Evolutionary conservation across 1,140 invertebrate genomes (phyloP).

Genomic region (Polypedilum vanderplanki): DNA sequence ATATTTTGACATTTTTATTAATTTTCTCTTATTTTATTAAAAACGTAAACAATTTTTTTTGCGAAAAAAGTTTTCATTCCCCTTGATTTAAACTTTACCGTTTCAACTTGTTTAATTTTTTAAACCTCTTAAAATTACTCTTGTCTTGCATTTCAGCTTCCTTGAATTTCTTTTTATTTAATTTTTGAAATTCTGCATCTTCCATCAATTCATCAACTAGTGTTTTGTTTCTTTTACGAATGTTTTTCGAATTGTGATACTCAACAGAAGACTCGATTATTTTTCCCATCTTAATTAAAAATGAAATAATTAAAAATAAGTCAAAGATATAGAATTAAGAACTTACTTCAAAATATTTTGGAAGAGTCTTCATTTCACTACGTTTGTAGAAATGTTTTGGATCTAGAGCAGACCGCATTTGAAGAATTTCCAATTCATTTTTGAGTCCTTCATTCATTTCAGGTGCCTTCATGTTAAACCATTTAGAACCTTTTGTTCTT

Average conservation of each 20-base stretch:
- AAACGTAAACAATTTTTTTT: not conserved
- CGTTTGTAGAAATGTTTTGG: constrained; percentile 92
- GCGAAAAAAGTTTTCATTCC: not conserved
- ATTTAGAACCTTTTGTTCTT: constrained; percentile 74
- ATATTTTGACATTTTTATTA: constrained; percentile 34
- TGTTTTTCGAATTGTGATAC: constrained; percentile 66
- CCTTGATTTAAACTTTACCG: too few relatives aligned
- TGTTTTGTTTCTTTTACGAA: constrained; percentile 83
- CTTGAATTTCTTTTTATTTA: constrained; percentile 76
- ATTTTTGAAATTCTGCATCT: constrained; percentile 80
- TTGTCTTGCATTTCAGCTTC: constrained; percentile 59
- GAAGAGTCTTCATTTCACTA: constrained; percentile 75
- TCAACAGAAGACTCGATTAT: constrained; percentile 66
- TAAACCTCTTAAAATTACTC: constrained; percentile 33
- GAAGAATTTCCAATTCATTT: constrained; percentile 77
- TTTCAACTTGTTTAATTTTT: not conserved
- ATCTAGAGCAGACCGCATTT: constrained; percentile 88
- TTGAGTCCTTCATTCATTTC: constrained; percentile 82
- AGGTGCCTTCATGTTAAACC: constrained; percentile 81
- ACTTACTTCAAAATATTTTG: constrained; percentile 85
- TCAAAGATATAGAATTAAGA: too few relatives aligned
- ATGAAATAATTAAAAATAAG: constrained; percentile 31
- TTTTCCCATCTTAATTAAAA: constrained; percentile 56
- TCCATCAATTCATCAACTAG: constrained; percentile 87
- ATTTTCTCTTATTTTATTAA: not conserved